Evolutionary conservation across 2,888 invertebrate species (phyloP).

Genomic region (Ochropacha duplaris): DNA sequence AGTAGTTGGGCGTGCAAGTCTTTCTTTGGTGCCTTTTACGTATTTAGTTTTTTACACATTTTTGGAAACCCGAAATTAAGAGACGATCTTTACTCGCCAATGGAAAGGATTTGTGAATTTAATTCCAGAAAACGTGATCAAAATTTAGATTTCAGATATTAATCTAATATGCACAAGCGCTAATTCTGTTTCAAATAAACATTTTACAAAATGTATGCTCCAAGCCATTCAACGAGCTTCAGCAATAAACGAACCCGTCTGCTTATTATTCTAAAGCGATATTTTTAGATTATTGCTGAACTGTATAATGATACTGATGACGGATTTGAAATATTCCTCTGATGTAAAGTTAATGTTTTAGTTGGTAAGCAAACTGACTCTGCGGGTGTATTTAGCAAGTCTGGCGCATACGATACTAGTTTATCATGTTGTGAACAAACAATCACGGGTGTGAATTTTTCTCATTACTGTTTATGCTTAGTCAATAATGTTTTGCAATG

Average conservation of each 20-base stretch:
- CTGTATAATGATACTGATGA: slow-evolving; percentile 22
- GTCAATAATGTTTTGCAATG: background rate
- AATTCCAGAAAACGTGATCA: too few species aligned
- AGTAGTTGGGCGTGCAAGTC: too few species aligned
- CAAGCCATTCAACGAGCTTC: background rate
- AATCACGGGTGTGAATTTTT: background rate
- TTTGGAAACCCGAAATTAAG: too few species aligned
- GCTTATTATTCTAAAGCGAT: slow-evolving; percentile 19
- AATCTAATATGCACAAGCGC: background rate
- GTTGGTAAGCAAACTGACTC: slow-evolving; percentile 22
- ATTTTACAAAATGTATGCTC: background rate
- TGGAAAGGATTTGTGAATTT: too few species aligned
- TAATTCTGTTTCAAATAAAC: background rate
- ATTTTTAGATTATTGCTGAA: slow-evolving; percentile 35
- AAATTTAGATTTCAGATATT: background rate
- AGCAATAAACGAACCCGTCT: background rate
- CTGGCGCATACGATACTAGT: background rate
- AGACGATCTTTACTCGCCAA: too few species aligned
- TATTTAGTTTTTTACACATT: too few species aligned
- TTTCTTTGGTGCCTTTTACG: too few species aligned
- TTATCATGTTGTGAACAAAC: background rate
- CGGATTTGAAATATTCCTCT: slow-evolving; percentile 10
- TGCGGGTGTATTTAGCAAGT: slow-evolving; percentile 25
- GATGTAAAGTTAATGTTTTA: slow-evolving; percentile 31
- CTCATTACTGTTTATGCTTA: background rate